Percentiles rank a stretch among this genome's conserved stretches.
Evolutionary conservation across 2,797 vertebrate genomes (phyloP).

Genomic region (Pseudomugil tenellus): DNA sequence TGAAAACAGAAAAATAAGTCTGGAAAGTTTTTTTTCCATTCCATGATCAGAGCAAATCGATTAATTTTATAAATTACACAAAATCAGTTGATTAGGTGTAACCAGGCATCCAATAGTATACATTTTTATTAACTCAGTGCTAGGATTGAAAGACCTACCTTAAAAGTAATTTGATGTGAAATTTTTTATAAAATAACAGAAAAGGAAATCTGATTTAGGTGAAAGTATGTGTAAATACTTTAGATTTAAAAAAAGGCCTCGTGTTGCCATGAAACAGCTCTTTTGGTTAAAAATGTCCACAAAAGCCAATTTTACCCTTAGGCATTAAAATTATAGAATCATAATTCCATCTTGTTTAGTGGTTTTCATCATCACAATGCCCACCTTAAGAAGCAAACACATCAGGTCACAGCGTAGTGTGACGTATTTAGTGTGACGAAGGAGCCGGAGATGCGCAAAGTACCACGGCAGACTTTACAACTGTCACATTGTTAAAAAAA

Average conservation of each 20-base stretch:
- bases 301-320: conserved; percentile 6
- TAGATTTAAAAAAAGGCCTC: conserved; percentile 5
- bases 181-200: background rate
- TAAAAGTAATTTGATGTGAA: background rate
- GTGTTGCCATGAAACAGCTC: conserved; percentile 3
- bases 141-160: background rate
- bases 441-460: conserved; percentile 1
- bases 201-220: background rate
- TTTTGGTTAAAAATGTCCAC: conserved; percentile 19
- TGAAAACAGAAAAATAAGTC: conserved; percentile 3
- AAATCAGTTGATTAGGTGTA: background rate
- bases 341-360: background rate
- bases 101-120: background rate
- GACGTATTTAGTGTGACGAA: conserved; percentile 18
- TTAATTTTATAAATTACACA: background rate
- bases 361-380: conserved; percentile 2
- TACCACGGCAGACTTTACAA: background rate
- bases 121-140: background rate
- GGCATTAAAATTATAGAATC: background rate
- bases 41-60: background rate
- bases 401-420: conserved; percentile 16
- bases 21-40: background rate
- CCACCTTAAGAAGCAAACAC: conserved; percentile 3
- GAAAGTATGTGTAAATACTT: background rate
- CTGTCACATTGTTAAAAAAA: conserved; percentile 14